Percentiles rank a stretch among this genome's conserved stretches.
These are phyloP conservation scores for Tanytarsus gracilentus DNA, from an alignment of 2,888 invertebrate species.

Conservation along the genomic window DNA sequence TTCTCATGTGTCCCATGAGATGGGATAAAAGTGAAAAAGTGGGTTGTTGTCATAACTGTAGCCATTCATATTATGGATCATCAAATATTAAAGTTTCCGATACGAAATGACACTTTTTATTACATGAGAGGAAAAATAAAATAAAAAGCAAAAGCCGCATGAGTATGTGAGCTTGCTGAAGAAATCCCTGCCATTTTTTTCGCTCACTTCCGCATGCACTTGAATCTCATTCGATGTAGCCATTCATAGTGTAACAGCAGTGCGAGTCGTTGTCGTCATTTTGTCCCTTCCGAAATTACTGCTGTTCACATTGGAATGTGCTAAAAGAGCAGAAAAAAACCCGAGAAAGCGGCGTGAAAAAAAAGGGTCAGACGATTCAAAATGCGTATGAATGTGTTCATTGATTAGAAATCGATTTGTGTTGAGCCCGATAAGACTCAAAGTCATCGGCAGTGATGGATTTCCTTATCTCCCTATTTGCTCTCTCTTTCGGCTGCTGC, in stretches of 20 bases:
- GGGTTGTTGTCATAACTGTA: background rate
- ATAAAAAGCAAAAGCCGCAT: too few species aligned
- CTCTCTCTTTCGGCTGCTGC: too few species aligned
- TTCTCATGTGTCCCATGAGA: background rate
- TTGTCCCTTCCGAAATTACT: background rate
- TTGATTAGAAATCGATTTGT: conserved; percentile 20
- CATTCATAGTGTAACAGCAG: background rate
- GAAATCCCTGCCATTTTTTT: conserved; percentile 8
- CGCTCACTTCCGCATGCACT: background rate
- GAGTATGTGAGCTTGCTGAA: background rate
- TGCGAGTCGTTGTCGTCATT: background rate
- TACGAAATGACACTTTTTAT: conserved; percentile 8
- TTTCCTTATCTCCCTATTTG: conserved; percentile 21
- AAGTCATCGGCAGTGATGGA: conserved; percentile 15
- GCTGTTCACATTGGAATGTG: background rate
- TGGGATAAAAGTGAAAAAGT: background rate
- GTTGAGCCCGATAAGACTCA: background rate
- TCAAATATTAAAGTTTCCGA: conserved; percentile 20
- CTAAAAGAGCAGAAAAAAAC: background rate
- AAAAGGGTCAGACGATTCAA: background rate
- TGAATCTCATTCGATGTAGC: background rate
- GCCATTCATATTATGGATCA: conserved; percentile 1
- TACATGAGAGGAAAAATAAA: background rate
- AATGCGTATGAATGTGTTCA: background rate
- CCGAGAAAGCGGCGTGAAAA: background rate